phyloP scores from a whole-genome alignment of 1,140 invertebrate species.

The Elymnias hypermnestra region DNA sequence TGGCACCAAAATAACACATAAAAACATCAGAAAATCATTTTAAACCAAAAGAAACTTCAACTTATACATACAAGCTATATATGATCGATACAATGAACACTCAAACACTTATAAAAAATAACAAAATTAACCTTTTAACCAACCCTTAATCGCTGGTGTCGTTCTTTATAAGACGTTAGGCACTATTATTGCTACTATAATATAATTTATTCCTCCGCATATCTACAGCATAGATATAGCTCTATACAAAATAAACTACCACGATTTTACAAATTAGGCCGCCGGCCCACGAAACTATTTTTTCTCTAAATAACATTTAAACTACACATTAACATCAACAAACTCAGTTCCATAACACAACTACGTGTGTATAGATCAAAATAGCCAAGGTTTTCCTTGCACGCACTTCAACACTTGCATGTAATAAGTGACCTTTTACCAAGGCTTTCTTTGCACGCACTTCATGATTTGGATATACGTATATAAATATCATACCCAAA shows the following conservation, averaged over 20 bases:
- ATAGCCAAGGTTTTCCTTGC: too few species aligned
- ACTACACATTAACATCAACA: slow-evolving; percentile 27
- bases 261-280: slow-evolving; percentile 66
- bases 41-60: slow-evolving; percentile 43
- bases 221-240: slow-evolving; percentile 63
- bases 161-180: slow-evolving; percentile 71
- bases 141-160: slow-evolving; percentile 38
- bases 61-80: slow-evolving; percentile 43
- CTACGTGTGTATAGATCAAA: too few species aligned
- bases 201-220: slow-evolving; percentile 66
- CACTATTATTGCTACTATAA: slow-evolving; percentile 74
- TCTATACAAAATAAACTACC: slow-evolving; percentile 72
- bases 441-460: too few species aligned
- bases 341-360: slow-evolving; percentile 3
- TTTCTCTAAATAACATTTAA: slow-evolving; percentile 65
- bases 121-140: slow-evolving; percentile 53
- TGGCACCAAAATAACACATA: slow-evolving; percentile 49
- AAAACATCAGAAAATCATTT: slow-evolving; percentile 1
- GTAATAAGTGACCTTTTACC: too few species aligned
- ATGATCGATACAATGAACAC: slow-evolving; percentile 50
- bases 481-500: too few species aligned
- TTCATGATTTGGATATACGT: too few species aligned
- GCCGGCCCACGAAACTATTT: slow-evolving; percentile 49
- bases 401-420: too few species aligned
- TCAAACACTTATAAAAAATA: slow-evolving; percentile 66